Evolutionary conservation across 30 jellyfish, hydroid and myxozoan genomes (phyloP), one percentile per base, ranked within the genome.

Genomic region (Pelagia noctiluca): DNA sequence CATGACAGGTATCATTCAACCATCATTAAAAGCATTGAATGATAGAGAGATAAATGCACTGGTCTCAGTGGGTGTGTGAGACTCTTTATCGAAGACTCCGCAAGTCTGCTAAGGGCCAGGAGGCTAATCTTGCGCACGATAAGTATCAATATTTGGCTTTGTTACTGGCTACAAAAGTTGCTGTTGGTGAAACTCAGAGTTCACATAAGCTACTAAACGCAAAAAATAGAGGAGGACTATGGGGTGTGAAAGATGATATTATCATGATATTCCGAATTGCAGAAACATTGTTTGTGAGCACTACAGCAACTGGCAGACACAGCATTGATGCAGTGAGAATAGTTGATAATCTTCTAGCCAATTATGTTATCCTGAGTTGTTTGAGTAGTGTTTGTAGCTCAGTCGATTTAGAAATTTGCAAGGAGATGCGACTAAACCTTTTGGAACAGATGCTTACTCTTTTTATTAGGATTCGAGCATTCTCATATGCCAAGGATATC

Each of bases 21-120:
- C n/a, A n/a, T n/a, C n/a, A n/a, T n/a, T n/a, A n/a, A n/a, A n/a
- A n/a, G n/a, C n/a, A n/a, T n/a, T n/a, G n/a, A n/a, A n/a, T n/a
- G n/a, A n/a, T n/a, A n/a, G n/a, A n/a, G n/a, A n/a, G n/a, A n/a
- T n/a, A n/a, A n/a, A n/a, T n/a, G n/a, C n/a, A n/a, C 25, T 53
- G 69, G 69, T 32, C 25, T 53, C 32, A 32, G 25, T 53, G 25
- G 21, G 69, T 53, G 21, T 53, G 69, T 53, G 69, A 32, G 25
- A 53, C 69, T 32, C 69, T 53, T 53, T 53, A 53, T 53, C 69
- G 16, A 53, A 53, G 69, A 53, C 69, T 53, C 69, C 69, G 69
- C 69, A 53, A 53, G 69, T 29, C 69, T 53, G 25, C 69, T 19
- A 53, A 32, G 18, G 69, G 18, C 69, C 69, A 53, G 69, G 25